Evolutionary conservation across 1,140 invertebrate genomes (phyloP).

Genomic region (Meteorus sp.): DNA sequence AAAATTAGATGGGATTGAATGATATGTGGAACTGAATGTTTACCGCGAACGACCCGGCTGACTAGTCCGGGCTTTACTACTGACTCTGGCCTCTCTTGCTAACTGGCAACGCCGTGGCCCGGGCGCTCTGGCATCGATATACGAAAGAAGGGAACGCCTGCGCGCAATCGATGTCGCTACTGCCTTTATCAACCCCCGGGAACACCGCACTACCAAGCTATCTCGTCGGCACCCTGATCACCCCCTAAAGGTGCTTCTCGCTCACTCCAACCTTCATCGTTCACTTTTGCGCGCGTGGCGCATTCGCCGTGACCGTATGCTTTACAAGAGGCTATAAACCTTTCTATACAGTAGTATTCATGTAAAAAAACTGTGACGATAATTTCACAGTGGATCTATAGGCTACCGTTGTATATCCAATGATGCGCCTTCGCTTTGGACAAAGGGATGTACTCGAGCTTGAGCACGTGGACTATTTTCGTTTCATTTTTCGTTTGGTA

Average conservation of each 20-base stretch:
- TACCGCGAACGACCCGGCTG: constrained; percentile 39
- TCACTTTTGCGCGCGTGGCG: not conserved
- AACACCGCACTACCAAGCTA: too few species aligned
- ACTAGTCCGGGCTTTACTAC: constrained; percentile 54
- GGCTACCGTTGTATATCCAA: too few species aligned
- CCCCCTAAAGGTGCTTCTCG: too few species aligned
- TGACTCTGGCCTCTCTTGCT: constrained; percentile 33
- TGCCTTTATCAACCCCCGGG: constrained; percentile 18
- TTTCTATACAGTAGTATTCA: too few species aligned
- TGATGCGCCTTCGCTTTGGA: too few species aligned
- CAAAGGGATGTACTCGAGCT: too few species aligned
- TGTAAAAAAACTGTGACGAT: too few species aligned
- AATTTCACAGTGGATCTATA: too few species aligned
- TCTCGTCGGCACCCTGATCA: constrained; percentile 6
- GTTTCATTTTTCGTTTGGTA: too few species aligned
- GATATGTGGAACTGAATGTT: constrained; percentile 10
- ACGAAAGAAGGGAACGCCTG: constrained; percentile 15
- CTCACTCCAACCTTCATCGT: too few species aligned
- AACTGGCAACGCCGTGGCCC: constrained; percentile 22
- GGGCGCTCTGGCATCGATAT: constrained; percentile 30
- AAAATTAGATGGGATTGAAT: not conserved
- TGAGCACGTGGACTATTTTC: too few species aligned
- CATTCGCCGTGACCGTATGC: constrained; percentile 22
- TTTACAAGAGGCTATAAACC: not conserved
- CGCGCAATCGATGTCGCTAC: too few species aligned